Evolutionary conservation across 1,140 invertebrate genomes (phyloP).

Genomic region (Pachyrhynchus sulphureomaculatus): DNA sequence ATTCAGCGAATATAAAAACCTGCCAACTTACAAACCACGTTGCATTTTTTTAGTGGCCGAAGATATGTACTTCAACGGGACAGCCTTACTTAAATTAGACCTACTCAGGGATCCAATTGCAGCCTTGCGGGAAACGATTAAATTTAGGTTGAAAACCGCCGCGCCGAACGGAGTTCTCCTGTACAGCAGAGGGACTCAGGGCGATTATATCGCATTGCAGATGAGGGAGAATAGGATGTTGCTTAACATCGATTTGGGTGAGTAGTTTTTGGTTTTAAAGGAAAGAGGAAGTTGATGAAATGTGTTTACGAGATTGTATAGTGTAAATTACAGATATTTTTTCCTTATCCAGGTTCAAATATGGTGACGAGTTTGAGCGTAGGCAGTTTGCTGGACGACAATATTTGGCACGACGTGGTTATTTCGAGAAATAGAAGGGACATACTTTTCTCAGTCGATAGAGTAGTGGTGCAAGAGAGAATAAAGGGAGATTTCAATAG

Average conservation of each 20-base stretch:
- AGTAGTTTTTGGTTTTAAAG: too few relatives aligned
- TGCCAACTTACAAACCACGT: too few relatives aligned
- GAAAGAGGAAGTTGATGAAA: too few relatives aligned
- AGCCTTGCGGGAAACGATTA: slow-evolving; percentile 78
- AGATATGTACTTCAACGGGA: slow-evolving; percentile 82
- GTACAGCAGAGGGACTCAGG: slow-evolving; percentile 91
- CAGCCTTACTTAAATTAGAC: slow-evolving; percentile 73
- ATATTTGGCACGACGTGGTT: slow-evolving; percentile 96
- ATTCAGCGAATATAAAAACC: too few relatives aligned
- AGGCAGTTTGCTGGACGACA: slow-evolving; percentile 93
- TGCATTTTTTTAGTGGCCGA: slow-evolving; percentile 72
- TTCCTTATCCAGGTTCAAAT: slow-evolving; percentile 75
- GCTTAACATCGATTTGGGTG: slow-evolving; percentile 86
- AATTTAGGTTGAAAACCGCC: slow-evolving; percentile 92
- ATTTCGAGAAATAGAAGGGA: slow-evolving; percentile 80
- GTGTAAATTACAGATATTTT: too few relatives aligned
- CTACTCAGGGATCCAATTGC: slow-evolving; percentile 74
- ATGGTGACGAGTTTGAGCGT: slow-evolving; percentile 81
- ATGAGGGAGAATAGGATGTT: slow-evolving; percentile 86
- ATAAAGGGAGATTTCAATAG: slow-evolving; percentile 88
- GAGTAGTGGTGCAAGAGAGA: slow-evolving; percentile 80
- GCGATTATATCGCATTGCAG: slow-evolving; percentile 91
- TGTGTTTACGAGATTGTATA: too few relatives aligned
- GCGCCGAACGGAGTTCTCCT: slow-evolving; percentile 86
- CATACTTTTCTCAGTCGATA: slow-evolving; percentile 88